A percentile compares a stretch with the other conserved stretches of the same genome.
These are phyloP conservation scores for Bos javanicus DNA, from an alignment of 2,113 vertebrate species.

Conservation along the genomic window DNA sequence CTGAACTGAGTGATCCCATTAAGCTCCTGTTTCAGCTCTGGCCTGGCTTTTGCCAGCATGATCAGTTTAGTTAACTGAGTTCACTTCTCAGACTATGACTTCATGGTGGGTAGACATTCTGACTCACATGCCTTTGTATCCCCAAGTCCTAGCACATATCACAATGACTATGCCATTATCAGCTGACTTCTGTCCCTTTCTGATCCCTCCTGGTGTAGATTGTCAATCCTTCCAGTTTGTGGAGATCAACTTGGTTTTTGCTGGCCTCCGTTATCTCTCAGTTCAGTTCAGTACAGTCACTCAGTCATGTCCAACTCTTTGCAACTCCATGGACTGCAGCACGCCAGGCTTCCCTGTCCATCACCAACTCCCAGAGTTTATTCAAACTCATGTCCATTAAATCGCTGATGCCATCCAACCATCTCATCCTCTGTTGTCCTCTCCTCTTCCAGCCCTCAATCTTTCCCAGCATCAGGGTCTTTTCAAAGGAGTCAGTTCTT, in stretches of 20 bases:
- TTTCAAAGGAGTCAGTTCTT: not conserved
- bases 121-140: not conserved
- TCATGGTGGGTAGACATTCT: not conserved
- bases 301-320: not conserved
- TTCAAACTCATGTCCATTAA: not conserved
- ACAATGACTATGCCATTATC: not conserved
- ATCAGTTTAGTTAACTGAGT: not conserved
- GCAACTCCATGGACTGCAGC: not conserved
- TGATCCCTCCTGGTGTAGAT: not conserved
- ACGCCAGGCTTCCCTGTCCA: not conserved
- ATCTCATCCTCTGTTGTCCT: not conserved
- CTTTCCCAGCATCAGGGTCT: not conserved
- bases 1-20: not conserved
- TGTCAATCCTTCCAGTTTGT: not conserved
- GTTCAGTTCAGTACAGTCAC: not conserved
- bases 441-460: not conserved
- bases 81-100: not conserved
- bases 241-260: not conserved
- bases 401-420: not conserved
- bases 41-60: not conserved
- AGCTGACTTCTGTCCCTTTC: not conserved
- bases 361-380: rapidly evolving
- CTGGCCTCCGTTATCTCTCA: not conserved
- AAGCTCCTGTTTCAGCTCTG: not conserved
- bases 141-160: not conserved